Evolutionary conservation across 2,797 vertebrate species (phyloP).

Genomic region (Chelon auratus): DNA sequence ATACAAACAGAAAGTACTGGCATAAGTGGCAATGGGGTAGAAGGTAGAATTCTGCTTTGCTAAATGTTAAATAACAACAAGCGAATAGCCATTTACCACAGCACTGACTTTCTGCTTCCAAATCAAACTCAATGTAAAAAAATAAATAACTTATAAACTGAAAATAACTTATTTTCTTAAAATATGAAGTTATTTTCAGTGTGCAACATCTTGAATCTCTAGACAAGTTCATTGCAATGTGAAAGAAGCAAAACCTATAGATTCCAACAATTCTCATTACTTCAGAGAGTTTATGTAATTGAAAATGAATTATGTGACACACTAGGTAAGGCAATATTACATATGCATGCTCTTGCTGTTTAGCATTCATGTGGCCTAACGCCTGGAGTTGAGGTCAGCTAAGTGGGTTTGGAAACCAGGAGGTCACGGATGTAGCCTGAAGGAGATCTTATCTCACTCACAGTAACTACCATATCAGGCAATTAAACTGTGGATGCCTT

Average conservation of each 20-base stretch:
- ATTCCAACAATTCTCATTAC: slow-evolving; percentile 14
- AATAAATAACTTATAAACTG: slow-evolving; percentile 29
- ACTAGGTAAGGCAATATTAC: not conserved
- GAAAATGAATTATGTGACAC: slow-evolving; percentile 27
- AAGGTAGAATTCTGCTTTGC: slow-evolving; percentile 8
- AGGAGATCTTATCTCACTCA: not conserved
- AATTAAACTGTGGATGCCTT: not conserved
- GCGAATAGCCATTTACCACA: slow-evolving; percentile 19
- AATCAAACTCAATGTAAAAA: slow-evolving; percentile 23
- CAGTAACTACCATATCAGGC: not conserved
- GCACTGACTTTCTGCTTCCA: slow-evolving; percentile 6
- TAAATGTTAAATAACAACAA: slow-evolving; percentile 20
- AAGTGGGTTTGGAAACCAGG: slow-evolving; percentile 25
- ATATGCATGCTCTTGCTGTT: slow-evolving; percentile 23
- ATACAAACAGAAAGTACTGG: not conserved
- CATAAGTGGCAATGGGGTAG: not conserved
- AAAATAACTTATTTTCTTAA: too few relatives aligned
- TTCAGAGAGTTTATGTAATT: slow-evolving; percentile 31
- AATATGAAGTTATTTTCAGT: slow-evolving; percentile 28
- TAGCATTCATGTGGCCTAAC: slow-evolving; percentile 23
- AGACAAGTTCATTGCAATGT: slow-evolving; percentile 66
- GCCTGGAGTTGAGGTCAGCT: slow-evolving; percentile 25
- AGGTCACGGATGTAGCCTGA: slow-evolving; percentile 25
- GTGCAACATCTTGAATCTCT: slow-evolving; percentile 27
- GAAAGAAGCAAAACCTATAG: slow-evolving; percentile 31